A percentile compares a stretch with the other conserved stretches of the same genome.
These are phyloP conservation scores for Pardosa pseudoannulata DNA, from an alignment of 2,888 invertebrate species.

Conservation along the genomic window DNA sequence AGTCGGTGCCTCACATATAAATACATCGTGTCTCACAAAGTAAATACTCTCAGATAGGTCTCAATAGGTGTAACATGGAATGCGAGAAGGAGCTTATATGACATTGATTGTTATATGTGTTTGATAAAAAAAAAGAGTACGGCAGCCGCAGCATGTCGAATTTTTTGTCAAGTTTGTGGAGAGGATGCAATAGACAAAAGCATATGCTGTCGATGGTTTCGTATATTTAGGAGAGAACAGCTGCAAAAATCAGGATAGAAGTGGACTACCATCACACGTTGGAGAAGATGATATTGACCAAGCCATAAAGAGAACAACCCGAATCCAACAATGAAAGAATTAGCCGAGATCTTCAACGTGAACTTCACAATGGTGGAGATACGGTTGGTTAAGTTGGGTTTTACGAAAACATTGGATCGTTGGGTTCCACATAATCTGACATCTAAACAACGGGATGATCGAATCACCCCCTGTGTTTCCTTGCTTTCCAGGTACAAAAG, in stretches of 20 bases:
- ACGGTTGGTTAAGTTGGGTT: background rate
- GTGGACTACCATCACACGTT: constrained; percentile 10
- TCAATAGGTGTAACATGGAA: too few species aligned
- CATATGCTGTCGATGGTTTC: constrained; percentile 4
- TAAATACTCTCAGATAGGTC: too few species aligned
- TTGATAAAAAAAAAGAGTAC: constrained; percentile 28
- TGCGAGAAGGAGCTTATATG: background rate
- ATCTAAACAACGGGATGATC: background rate
- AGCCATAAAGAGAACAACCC: constrained; percentile 20
- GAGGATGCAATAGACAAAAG: background rate
- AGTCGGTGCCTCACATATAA: too few species aligned
- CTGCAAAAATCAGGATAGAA: constrained; percentile 16
- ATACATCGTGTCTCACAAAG: too few species aligned
- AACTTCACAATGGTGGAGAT: background rate
- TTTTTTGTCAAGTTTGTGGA: constrained; percentile 19
- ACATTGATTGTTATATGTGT: constrained; percentile 1
- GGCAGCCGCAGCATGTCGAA: background rate
- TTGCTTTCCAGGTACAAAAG: constrained; percentile 24
- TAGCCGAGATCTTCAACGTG: background rate
- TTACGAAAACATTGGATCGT: constrained; percentile 4
- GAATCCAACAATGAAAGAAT: background rate
- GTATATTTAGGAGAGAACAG: constrained; percentile 25
- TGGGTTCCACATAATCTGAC: constrained; percentile 18
- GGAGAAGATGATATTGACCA: background rate
- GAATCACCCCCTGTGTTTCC: constrained; percentile 14